A percentile compares a stretch with the other conserved stretches of the same genome.
These are phyloP conservation scores for Agrochola macilenta DNA, from an alignment of 2,888 invertebrate genomes.

Conservation along the genomic window DNA sequence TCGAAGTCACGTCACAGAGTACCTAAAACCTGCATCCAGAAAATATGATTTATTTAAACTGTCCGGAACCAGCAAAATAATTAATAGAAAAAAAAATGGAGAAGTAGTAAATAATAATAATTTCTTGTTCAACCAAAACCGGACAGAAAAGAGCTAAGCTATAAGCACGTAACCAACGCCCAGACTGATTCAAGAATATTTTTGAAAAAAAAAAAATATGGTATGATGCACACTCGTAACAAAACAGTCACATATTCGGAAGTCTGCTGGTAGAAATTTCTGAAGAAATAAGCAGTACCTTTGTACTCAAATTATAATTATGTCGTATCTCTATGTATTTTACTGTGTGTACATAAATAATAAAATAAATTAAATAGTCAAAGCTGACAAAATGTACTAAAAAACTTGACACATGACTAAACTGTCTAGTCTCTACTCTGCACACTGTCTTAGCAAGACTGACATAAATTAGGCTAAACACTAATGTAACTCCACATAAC, in stretches of 20 bases:
- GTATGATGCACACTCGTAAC: no score
- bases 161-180: neutral
- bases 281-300: no score
- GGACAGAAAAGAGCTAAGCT: neutral
- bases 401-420: neutral
- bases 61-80: neutral
- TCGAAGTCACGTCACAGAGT: neutral
- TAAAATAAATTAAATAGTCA: no score
- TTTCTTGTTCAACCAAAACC: neutral
- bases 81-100: neutral
- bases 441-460: neutral
- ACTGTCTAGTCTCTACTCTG: no score
- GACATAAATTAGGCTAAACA: neutral
- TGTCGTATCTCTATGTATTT: no score
- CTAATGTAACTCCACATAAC: constrained; percentile 28
- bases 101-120: neutral
- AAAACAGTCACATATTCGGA: neutral
- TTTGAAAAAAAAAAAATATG: no score
- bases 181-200: no score
- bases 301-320: no score
- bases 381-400: neutral
- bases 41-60: no score
- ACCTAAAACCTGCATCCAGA: no score
- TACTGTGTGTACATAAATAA: no score
- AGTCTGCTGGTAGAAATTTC: no score